Evolutionary conservation across 1,140 invertebrate genomes (phyloP).

Genomic region (Papilio helenus): DNA sequence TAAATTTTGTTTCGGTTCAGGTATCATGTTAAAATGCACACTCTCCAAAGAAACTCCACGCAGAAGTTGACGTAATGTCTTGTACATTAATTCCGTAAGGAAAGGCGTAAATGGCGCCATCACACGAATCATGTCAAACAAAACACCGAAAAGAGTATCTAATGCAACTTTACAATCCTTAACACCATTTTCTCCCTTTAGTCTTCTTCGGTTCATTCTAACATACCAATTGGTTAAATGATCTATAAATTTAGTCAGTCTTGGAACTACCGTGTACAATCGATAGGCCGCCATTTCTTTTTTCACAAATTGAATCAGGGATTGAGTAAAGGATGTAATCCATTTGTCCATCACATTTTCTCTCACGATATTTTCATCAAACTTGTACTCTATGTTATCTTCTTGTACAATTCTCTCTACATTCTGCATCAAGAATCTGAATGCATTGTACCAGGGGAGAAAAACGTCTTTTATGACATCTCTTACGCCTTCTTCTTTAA

Average conservation of each 20-base stretch:
- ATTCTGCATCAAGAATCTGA: conserved; percentile 97
- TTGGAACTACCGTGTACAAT: conserved; percentile 97
- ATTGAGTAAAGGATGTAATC: conserved; percentile 98
- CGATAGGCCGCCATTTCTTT: conserved; percentile 97
- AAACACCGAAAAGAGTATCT: conserved; percentile 93
- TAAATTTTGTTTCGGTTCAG: conserved; percentile 87
- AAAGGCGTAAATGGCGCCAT: conserved; percentile 99
- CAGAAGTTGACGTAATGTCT: conserved; percentile 88
- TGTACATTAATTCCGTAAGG: conserved; percentile 97
- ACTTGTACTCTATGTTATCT: conserved; percentile 85
- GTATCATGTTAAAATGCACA: conserved; percentile 95
- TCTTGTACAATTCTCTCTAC: conserved; percentile 91
- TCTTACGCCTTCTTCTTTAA: conserved; percentile 98
- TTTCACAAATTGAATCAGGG: conserved; percentile 93
- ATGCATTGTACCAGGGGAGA: conserved; percentile 99
- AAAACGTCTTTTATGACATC: conserved; percentile 99
- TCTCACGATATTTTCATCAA: conserved; percentile 84
- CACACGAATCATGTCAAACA: conserved; percentile 94
- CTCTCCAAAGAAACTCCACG: conserved; percentile 84
- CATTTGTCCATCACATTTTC: conserved; percentile 98
- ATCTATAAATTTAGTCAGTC: conserved; percentile 97
- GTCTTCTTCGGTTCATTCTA: conserved; percentile 95
- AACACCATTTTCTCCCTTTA: conserved; percentile 93
- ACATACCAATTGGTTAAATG: conserved; percentile 99
- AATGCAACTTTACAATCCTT: conserved; percentile 93